phyloP scores from a whole-genome alignment of 2,888 invertebrate species.

The Villa cingulata region DNA sequence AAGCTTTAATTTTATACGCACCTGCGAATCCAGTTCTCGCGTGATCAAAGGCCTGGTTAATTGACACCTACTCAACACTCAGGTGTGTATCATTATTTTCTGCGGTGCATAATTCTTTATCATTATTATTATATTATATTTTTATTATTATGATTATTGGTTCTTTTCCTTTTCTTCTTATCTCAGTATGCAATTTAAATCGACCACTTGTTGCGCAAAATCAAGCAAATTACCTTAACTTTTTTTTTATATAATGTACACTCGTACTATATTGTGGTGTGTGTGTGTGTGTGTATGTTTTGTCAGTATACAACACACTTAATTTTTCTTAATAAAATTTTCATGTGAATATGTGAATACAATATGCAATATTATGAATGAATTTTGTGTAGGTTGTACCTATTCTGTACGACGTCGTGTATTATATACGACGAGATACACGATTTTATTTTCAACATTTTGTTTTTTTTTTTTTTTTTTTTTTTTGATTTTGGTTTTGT shows the following conservation, averaged over 20 bases:
- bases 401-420: no score
- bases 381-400: no score
- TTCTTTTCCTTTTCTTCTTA: no score
- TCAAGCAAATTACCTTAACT: constrained; percentile 2
- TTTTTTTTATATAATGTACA: constrained; percentile 1
- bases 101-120: neutral
- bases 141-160: neutral
- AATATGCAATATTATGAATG: no score
- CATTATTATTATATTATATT: neutral
- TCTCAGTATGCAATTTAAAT: neutral
- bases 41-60: constrained; percentile 15
- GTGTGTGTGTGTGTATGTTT: no score
- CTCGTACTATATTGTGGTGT: no score
- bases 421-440: no score
- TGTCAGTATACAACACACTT: no score
- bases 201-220: constrained; percentile 10
- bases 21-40: constrained; percentile 10
- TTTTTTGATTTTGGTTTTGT: no score
- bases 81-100: no score
- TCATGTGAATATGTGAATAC: no score
- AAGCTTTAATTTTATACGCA: constrained; percentile 8
- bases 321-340: no score
- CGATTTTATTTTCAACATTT: neutral
- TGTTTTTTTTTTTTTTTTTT: constrained; percentile 1
- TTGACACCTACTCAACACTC: constrained; percentile 16